Base-by-base conservation (phyloP, 2,888 invertebrate genomes). In the Plebejus anna region DNA sequence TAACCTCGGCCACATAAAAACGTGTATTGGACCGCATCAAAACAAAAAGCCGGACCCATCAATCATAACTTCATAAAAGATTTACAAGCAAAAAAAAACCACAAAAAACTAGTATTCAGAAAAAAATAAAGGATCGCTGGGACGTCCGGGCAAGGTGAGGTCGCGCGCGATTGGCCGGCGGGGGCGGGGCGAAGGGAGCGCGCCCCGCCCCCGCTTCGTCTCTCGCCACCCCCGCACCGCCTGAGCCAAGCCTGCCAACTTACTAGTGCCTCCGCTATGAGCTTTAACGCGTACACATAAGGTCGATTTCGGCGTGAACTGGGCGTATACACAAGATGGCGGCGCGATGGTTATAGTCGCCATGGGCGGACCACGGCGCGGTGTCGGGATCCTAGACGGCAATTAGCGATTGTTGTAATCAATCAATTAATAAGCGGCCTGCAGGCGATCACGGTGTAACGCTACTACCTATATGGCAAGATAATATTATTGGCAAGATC, bases 71-170 rank as follows among this genome's bases (percentile, higher is more conserved):
- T 66, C 66, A 66, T 66, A 66, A 79, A 78, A 77, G 76, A 75
- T 75, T 59, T 77, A 72, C 76, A 76, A 77, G 75, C 78, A 77
- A 75, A 77, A 76, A 78, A 78, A 79, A 79, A 85, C 83, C 22
- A 85, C 83, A 83, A 84, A 86, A 86, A 85, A 86, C 82, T 82
- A 81, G 82, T 81, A 83, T 75, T 76, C 76, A 79, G 75, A 79
- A 81, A 80, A 51, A 87, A 86, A 85, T 79, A 85, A 90, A 90
- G 88, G 88, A 87, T 85, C 84, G 83, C 81, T 86, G 88, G 91
- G 91, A 91, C 93, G 93, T 88, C 87, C 89, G 86, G 88, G 87
- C 92, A 92, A 93, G 90, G 93, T 93, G 85, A 90, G 87, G 85
- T 89, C 92, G 90, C 86, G 82, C 87, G 87, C 84, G 86, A 94